Evolutionary conservation across 1,140 invertebrate species (phyloP).

Genomic region (Formica selysi): DNA sequence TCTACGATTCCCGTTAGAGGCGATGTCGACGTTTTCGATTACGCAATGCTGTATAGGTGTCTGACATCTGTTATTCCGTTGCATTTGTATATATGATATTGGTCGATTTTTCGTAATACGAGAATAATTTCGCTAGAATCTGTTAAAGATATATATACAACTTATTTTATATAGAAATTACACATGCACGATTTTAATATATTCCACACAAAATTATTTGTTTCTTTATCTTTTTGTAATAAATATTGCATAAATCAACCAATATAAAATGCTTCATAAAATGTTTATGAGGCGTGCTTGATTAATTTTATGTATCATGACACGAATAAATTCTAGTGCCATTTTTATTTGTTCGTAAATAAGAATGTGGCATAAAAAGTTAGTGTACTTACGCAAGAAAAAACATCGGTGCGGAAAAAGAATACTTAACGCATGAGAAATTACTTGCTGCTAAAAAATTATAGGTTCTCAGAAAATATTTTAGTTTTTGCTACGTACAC

Average conservation of each 20-base stretch:
- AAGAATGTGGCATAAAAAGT: neutral
- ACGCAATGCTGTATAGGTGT: neutral
- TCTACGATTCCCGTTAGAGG: neutral
- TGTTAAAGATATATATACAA: neutral
- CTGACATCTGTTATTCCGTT: conserved; percentile 38
- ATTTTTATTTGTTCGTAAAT: neutral
- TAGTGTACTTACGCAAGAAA: neutral
- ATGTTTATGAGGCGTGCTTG: neutral
- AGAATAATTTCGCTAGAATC: neutral
- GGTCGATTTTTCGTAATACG: neutral
- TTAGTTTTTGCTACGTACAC: neutral
- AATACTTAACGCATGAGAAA: neutral
- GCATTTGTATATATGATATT: conserved; percentile 17
- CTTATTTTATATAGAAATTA: neutral
- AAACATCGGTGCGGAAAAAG: neutral
- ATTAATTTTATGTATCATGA: neutral
- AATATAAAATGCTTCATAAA: neutral
- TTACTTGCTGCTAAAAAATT: neutral
- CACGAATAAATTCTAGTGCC: neutral
- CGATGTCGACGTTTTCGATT: conserved; percentile 8
- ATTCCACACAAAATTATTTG: neutral
- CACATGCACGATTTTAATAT: too few relatives aligned
- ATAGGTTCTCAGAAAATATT: neutral
- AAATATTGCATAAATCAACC: neutral
- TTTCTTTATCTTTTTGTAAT: neutral